Base-by-base conservation (phyloP, 2,888 invertebrate species). In the Teinopalpus imperialis region DNA sequence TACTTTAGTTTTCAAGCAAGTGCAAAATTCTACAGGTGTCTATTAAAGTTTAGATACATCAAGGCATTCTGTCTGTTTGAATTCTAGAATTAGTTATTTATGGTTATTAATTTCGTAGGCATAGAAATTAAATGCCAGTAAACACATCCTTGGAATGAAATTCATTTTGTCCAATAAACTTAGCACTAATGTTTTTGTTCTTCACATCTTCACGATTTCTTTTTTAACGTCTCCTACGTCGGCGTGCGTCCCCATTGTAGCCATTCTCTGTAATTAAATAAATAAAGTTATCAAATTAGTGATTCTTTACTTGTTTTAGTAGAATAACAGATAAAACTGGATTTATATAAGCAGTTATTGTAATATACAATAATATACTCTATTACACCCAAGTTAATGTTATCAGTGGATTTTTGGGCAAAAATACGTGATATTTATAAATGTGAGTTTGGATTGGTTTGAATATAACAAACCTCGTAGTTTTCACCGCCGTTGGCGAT, bases 401-500 rank as follows among this genome's bases (percentile, higher is more conserved):
- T 45, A 45, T 34, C 45, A 39, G 39, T 45, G 32, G 32, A 35
- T 35, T 27, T 45, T 32, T 20, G 26, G 26, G 26, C 26, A 34
- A 54, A 48, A 49, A 54, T 48, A 49, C 51, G 50, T 57, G 54
- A 57, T 54, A 55, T 55, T 72, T 74, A 76, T 64, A 64, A 62
- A 68, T 71, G 78, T 78, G 79, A 79, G 74, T 72, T 75, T 69
- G 74, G 81, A 80, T 83, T 81, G 83, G 85, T 80, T 81, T 76
- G 75, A 81, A 79, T 75, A 63, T 74, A 82, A 88, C 88, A 88
- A 86, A 88, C 88, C 88, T 88, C 88, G 66, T 69, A 55, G 59
- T 65, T 70, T 81, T 86, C 86, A 87, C 74, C 86, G 83, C 61
- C 83, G 87, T 57, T 63, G 70, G 73, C 81, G 86, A 73, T 82